phyloP scores from a whole-genome alignment of 2,113 vertebrate species.

The Notothenia rossii region DNA sequence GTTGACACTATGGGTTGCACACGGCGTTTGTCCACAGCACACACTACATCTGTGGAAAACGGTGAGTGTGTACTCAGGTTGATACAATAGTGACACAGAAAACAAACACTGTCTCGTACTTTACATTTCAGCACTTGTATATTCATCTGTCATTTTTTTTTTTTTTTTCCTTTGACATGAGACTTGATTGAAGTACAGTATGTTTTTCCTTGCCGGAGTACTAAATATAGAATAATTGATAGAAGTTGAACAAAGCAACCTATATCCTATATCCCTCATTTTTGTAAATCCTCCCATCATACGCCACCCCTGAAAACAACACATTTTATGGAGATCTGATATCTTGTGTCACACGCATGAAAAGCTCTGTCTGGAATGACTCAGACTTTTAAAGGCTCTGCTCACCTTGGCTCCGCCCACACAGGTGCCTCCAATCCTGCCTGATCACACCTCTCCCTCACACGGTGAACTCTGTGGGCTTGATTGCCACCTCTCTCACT shows the following conservation, averaged over 20 bases:
- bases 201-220: not conserved
- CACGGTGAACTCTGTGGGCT: not conserved
- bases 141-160: conserved; percentile 34
- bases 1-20: conserved; percentile 48
- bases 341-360: not conserved
- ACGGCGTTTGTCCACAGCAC: conserved; percentile 65
- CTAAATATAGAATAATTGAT: too few species aligned
- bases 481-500: not conserved
- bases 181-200: conserved; percentile 7
- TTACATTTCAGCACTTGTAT: conserved; percentile 29
- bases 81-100: conserved; percentile 54
- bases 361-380: not conserved
- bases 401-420: conserved; percentile 1
- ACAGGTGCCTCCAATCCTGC: conserved; percentile 8
- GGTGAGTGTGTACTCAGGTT: conserved; percentile 73
- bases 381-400: conserved; percentile 4
- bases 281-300: not conserved
- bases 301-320: not conserved
- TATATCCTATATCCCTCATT: not conserved
- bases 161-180: conserved; percentile 38
- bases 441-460: not conserved
- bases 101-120: conserved; percentile 47
- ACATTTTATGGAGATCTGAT: not conserved
- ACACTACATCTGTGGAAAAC: conserved; percentile 59
- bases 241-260: not conserved